These are phyloP conservation scores for Enteromius anoplus DNA, from an alignment of 2,797 vertebrate species.

Conservation along the genomic window DNA sequence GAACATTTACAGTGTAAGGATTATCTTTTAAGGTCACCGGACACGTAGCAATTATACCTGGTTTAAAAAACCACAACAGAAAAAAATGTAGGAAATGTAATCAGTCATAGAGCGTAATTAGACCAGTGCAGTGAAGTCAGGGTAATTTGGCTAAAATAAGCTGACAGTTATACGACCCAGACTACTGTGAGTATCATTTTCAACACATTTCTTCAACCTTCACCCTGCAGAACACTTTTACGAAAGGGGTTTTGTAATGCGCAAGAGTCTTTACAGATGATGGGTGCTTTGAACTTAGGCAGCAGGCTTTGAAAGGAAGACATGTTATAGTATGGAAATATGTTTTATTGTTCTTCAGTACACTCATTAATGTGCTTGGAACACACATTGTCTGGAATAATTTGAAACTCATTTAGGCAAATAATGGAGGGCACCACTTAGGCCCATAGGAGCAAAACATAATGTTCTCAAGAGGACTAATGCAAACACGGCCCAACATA, in stretches of 20 bases:
- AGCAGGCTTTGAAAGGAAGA: not conserved
- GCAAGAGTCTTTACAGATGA: not conserved
- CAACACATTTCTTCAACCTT: slow-evolving; percentile 39
- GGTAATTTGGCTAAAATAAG: slow-evolving; percentile 50
- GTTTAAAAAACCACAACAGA: slow-evolving; percentile 19
- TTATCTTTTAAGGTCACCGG: slow-evolving; percentile 26
- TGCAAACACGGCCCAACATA: not conserved
- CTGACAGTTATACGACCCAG: slow-evolving; percentile 60
- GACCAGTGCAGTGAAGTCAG: slow-evolving; percentile 48
- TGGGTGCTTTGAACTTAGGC: slow-evolving; percentile 12
- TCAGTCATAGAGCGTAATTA: slow-evolving; percentile 47
- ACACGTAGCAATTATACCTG: slow-evolving; percentile 28
- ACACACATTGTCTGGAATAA: not conserved
- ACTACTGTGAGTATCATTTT: slow-evolving; percentile 40
- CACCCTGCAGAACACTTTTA: slow-evolving; percentile 10
- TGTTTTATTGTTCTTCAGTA: not conserved
- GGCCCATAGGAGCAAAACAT: not conserved
- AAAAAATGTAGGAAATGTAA: slow-evolving; percentile 52
- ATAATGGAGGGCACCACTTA: slow-evolving; percentile 15
- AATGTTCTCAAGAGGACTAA: slow-evolving; percentile 7
- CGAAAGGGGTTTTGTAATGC: slow-evolving; percentile 14
- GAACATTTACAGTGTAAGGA: slow-evolving; percentile 27
- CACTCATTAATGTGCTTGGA: not conserved
- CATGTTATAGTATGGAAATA: not conserved
- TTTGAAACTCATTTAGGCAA: not conserved